Evolutionary conservation across 2,888 invertebrate species (phyloP), one percentile per base, ranked within the genome.

Genomic region (Cryptosula pallasiana): DNA sequence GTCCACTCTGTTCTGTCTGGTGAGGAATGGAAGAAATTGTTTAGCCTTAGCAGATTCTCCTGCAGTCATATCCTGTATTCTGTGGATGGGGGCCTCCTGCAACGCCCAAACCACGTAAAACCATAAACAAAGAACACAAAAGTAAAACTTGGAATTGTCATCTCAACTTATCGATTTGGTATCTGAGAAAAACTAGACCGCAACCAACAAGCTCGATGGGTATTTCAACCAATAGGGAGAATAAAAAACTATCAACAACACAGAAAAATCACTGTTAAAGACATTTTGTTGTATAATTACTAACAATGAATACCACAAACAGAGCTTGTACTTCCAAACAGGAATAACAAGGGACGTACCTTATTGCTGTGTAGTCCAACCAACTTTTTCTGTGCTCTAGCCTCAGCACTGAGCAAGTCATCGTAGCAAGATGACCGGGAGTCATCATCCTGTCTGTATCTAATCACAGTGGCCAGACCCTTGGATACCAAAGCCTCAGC

Each of bases 371-470:
- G 84, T n/a, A 84, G 74, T 1, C 84, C 84, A 5, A 81, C 79
- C 0, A 76, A 78, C 13, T 91, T 91, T 86, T 97, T 97, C 75
- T 89, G 89, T 0, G 99, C 98, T 82, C 95, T 94, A 34, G 90
- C 90, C 86, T 99, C 98, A 0, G 98, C 98, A 73, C 93, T 91
- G 73, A 95, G 87, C 32, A 99, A 87, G 74, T 92, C 91, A 84
- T 98, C 97, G 82, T 98, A 99, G 76, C 91, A 91, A 0, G 93
- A 91, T 63, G 97, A 95, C 74, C 97, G 90, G 84, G 95, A 94
- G 83, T 98, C 96, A 82, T 99, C 97, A 82, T 97, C 96, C 81
- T 93, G 93, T 73, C 95, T 89, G 82, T 99, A 95, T 74, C 93
- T 89, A 0, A 99, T 91, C 3, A 97, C 96, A 70, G 92, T 92